phyloP scores from a whole-genome alignment of 1,140 invertebrate genomes.

The Andricus grossulariae region DNA sequence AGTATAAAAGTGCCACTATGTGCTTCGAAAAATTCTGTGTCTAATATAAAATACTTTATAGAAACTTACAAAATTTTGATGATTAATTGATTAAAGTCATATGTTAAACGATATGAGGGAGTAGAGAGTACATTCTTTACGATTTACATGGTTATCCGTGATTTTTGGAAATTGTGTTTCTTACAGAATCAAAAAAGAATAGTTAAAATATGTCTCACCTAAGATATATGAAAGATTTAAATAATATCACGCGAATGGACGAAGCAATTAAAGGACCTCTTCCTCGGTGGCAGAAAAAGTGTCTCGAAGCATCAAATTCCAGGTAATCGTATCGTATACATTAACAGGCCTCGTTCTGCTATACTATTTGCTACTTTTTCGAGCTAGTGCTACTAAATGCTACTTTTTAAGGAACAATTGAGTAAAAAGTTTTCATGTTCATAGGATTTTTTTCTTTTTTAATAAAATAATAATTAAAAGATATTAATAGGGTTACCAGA shows the following conservation, averaged over 20 bases:
- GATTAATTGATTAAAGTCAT: no score
- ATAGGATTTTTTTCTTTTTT: not conserved
- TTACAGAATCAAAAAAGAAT: not conserved
- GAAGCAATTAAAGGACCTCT: slow-evolving; percentile 85
- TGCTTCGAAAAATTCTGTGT: no score
- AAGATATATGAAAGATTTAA: slow-evolving; percentile 86
- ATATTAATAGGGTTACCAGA: no score
- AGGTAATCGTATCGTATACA: slow-evolving; percentile 53
- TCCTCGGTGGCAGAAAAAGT: slow-evolving; percentile 88
- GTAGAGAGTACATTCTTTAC: no score
- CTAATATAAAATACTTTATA: no score
- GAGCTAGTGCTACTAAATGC: not conserved
- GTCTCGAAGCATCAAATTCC: slow-evolving; percentile 66
- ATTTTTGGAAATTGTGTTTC: not conserved
- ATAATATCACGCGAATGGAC: slow-evolving; percentile 84
- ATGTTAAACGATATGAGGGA: no score
- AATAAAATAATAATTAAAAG: no score
- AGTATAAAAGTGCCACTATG: no score
- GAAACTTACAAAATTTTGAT: no score
- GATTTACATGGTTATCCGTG: no score
- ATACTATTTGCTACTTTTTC: slow-evolving; percentile 5
- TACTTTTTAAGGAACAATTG: not conserved
- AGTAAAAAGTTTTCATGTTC: not conserved
- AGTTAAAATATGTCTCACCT: slow-evolving; percentile 82
- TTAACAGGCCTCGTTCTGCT: not conserved